Evolutionary conservation across 1,140 invertebrate species (phyloP), one percentile per base, ranked within the genome.

Genomic region (Hyles euphorbiae): DNA sequence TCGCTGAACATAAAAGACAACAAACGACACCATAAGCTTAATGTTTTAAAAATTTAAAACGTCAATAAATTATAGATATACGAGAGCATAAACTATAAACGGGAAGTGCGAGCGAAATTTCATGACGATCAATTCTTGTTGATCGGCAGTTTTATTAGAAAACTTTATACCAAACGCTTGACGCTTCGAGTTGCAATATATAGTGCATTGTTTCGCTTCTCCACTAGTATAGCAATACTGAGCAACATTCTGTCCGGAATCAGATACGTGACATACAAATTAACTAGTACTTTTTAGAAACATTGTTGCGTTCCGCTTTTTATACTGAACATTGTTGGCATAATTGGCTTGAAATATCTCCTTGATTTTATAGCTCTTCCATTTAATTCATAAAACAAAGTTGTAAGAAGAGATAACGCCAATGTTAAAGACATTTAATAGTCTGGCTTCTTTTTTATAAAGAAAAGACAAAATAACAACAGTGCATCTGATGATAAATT

Each of bases 91-190:
- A 43, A 53, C 6, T 36, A 36, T 53, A 36, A 47, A 56, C 7
- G 50, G 9, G 50, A 32, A 48, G 47, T 48, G 47, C n/a, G n/a
- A n/a, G 47, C n/a, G n/a, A n/a, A 32, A 49, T 55, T 60, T 60
- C 47, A 60, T 70, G 50, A 60, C 56, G 63, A 47, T 53, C 62
- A 65, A 65, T 70, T 70, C 51, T 46, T 58, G 62, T 63, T 67
- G 61, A 70, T 67, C 59, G 66, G 49, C 65, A 65, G 63, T 60
- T 70, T 70, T 70, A 70, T 70, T 70, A 67, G 62, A 62, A 70
- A 66, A 68, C 58, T 74, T 74, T 71, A 74, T 73, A 70, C 47
- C 47, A 58, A 58, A 53, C 56, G 50, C 46, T 32, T 43, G 52
- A 51, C 44, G 49, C 53, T 61, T 52, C 51, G 54, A 52, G 44